Percentiles rank a stretch among this genome's conserved stretches.
Evolutionary conservation across 2,797 vertebrate genomes (phyloP).

Genomic region (Falco novaeseelandiae): DNA sequence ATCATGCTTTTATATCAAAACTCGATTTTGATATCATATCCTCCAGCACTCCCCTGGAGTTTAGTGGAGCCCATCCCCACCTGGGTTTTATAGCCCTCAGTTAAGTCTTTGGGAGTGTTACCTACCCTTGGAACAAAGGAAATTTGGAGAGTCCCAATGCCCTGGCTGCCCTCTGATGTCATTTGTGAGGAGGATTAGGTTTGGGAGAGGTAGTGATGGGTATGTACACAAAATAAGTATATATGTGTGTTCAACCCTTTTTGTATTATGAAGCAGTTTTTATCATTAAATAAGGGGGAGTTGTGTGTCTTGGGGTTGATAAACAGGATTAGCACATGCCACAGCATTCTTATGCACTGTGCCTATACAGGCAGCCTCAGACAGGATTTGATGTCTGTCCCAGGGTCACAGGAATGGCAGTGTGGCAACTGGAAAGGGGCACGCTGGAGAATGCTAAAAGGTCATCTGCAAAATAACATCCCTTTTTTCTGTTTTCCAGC

Average conservation of each 20-base stretch:
- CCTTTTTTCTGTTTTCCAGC: not conserved
- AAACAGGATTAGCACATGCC: not conserved
- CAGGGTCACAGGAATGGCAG: not conserved
- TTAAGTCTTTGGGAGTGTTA: not conserved
- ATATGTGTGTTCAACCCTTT: not conserved
- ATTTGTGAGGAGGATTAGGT: not conserved
- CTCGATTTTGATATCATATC: not conserved
- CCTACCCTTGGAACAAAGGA: not conserved
- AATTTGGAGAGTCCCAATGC: not conserved
- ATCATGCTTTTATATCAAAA: not conserved
- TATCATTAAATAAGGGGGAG: accelerated
- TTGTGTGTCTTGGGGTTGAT: not conserved
- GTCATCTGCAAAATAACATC: not conserved
- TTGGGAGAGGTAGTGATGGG: not conserved
- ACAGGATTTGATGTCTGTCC: not conserved
- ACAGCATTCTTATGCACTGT: not conserved
- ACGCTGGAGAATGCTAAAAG: not conserved
- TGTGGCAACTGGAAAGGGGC: not conserved
- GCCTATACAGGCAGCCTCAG: not conserved
- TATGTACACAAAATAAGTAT: accelerated
- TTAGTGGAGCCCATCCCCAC: not conserved
- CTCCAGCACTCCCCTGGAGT: not conserved
- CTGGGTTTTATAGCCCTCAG: not conserved
- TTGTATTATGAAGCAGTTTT: not conserved
- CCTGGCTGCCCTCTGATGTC: not conserved